phyloP scores from a whole-genome alignment of 2,888 invertebrate species.

The Diogma glabrata region DNA sequence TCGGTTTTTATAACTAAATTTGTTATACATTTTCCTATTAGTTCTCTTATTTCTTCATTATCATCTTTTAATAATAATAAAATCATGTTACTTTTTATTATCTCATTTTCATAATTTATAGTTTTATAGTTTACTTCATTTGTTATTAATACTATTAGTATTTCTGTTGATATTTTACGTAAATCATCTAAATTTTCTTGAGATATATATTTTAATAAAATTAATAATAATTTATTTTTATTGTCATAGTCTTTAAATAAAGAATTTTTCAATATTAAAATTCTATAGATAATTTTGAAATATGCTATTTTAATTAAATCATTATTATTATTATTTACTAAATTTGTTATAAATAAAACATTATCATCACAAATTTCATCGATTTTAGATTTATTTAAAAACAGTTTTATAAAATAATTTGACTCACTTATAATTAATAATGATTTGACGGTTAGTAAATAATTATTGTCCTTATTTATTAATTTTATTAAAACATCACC shows the following conservation, averaged over 20 bases:
- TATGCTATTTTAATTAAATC: constrained; percentile 1
- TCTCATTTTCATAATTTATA: neutral
- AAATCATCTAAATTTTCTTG: constrained; percentile 1
- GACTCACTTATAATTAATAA: no score
- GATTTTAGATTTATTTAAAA: no score
- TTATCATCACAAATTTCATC: no score
- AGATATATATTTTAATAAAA: neutral
- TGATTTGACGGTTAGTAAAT: no score
- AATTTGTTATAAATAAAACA: neutral
- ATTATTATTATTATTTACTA: neutral
- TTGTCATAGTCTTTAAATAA: no score
- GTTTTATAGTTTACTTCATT: neutral
- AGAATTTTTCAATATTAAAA: constrained; percentile 1
- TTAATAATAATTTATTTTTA: no score
- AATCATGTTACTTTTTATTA: neutral
- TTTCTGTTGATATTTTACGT: constrained; percentile 3
- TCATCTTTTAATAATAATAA: neutral
- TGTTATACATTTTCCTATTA: neutral
- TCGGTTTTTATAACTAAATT: no score
- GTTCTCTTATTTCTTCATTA: constrained; percentile 1
- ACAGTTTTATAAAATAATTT: no score
- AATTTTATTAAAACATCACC: no score
- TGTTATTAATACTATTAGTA: neutral
- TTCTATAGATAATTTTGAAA: constrained; percentile 2
- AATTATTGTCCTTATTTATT: no score